These are phyloP conservation scores for Homarus gammarus DNA, from an alignment of 2,888 invertebrate species.

Conservation along the genomic window DNA sequence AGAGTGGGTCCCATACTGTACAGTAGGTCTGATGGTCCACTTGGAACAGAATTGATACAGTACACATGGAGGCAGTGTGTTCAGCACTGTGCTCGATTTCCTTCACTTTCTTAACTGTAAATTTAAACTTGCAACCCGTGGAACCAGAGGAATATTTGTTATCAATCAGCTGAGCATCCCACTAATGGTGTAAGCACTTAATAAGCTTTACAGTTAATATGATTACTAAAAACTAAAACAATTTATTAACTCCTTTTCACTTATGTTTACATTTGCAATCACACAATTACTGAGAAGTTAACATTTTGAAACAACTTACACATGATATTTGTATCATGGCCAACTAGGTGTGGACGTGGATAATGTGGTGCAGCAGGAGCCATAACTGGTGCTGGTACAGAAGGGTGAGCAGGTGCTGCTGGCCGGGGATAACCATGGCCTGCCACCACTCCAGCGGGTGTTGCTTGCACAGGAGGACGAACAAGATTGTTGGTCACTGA, in stretches of 20 bases:
- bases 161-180: too few species aligned
- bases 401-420: slow-evolving; percentile 68
- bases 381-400: slow-evolving; percentile 73
- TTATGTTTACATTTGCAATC: neutral
- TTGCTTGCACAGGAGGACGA: slow-evolving; percentile 57
- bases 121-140: too few species aligned
- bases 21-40: too few species aligned
- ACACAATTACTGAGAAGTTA: slow-evolving; percentile 3
- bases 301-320: slow-evolving; percentile 79
- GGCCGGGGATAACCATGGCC: slow-evolving; percentile 80
- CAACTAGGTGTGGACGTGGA: slow-evolving; percentile 86
- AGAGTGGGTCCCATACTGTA: too few species aligned
- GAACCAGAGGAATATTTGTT: too few species aligned
- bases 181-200: too few species aligned
- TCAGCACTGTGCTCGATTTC: too few species aligned
- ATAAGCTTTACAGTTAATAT: too few species aligned
- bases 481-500: slow-evolving; percentile 76
- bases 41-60: too few species aligned
- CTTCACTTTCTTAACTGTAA: too few species aligned
- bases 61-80: too few species aligned
- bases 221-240: too few species aligned
- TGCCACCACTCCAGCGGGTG: slow-evolving; percentile 77
- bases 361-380: slow-evolving; percentile 75
- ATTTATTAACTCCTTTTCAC: neutral
- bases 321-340: slow-evolving; percentile 95